phyloP scores from a whole-genome alignment of 2,113 vertebrate genomes.

The Sarotherodon lohbergeri region DNA sequence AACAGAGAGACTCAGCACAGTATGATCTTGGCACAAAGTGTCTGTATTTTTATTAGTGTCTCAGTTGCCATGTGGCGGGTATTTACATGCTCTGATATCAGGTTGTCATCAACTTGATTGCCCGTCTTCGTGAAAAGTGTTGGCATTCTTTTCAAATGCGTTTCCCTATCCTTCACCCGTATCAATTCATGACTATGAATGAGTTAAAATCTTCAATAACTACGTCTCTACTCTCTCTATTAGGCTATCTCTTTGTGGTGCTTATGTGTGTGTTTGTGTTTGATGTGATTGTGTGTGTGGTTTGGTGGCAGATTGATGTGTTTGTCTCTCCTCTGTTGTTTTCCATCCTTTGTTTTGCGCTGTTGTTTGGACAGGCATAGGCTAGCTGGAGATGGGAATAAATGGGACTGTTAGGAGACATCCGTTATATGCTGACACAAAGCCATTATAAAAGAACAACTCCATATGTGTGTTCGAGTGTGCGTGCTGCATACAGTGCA shows the following conservation, averaged over 20 bases:
- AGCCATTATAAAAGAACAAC: slow-evolving; percentile 68
- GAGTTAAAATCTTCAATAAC: slow-evolving; percentile 26
- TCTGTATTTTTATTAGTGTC: background rate
- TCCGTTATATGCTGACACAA: slow-evolving; percentile 70
- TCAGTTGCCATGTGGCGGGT: background rate
- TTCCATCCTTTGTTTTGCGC: slow-evolving; percentile 63
- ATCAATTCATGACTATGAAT: slow-evolving; percentile 5
- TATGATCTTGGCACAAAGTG: background rate
- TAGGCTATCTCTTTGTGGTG: background rate
- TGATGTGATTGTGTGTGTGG: slow-evolving; percentile 19
- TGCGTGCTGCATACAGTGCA: background rate
- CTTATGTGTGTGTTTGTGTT: background rate
- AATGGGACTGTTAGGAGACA: slow-evolving; percentile 67
- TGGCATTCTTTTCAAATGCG: background rate
- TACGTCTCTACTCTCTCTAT: background rate
- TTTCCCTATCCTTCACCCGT: background rate
- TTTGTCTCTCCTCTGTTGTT: slow-evolving; percentile 65
- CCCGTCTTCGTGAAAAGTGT: background rate
- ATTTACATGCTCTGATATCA: background rate
- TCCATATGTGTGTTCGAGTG: slow-evolving; percentile 25
- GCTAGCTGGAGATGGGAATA: slow-evolving; percentile 71
- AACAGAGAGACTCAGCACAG: background rate
- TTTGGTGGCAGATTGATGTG: slow-evolving; percentile 68
- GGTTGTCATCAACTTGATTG: background rate
- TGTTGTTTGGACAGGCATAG: slow-evolving; percentile 62